phyloP scores from a whole-genome alignment of 2,888 invertebrate species.

The Apomyelois bistriatella region DNA sequence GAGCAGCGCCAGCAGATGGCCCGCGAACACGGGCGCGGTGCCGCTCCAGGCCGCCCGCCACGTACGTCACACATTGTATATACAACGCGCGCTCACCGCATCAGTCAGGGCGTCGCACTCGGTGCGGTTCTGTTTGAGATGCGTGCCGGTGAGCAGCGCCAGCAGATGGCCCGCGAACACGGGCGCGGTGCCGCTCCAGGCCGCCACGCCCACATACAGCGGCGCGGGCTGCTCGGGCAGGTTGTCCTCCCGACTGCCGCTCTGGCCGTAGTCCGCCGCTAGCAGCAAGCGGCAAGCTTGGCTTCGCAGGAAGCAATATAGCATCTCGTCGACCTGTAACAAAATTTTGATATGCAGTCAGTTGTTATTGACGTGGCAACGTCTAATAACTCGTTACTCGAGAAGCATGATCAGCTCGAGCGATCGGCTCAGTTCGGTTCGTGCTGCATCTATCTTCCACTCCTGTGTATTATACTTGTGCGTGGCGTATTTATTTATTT shows the following conservation, averaged over 20 bases:
- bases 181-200: constrained; percentile 68
- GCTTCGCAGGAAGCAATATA: constrained; percentile 87
- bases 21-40: constrained; percentile 78
- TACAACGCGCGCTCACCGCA: constrained; percentile 32
- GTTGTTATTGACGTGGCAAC: too few species aligned
- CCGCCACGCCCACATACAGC: constrained; percentile 68
- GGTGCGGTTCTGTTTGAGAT: constrained; percentile 35
- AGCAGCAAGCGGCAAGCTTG: constrained; percentile 83
- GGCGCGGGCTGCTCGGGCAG: constrained; percentile 31
- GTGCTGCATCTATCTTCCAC: too few species aligned
- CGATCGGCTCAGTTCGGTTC: too few species aligned
- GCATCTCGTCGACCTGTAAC: constrained; percentile 83
- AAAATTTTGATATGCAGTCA: not conserved
- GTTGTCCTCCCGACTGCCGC: constrained; percentile 34
- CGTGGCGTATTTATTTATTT: too few species aligned
- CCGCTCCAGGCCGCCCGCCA: constrained; percentile 63
- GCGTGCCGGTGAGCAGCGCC: constrained; percentile 81
- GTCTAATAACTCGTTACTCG: too few species aligned
- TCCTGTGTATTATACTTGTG: too few species aligned
- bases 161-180: constrained; percentile 81
- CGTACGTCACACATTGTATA: constrained; percentile 23
- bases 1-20: constrained; percentile 81
- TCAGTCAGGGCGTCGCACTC: constrained; percentile 33
- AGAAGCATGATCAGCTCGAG: too few species aligned
- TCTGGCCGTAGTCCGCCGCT: constrained; percentile 70